Evolutionary conservation across 2,113 vertebrate genomes (phyloP).

Genomic region (Pteronura brasiliensis): DNA sequence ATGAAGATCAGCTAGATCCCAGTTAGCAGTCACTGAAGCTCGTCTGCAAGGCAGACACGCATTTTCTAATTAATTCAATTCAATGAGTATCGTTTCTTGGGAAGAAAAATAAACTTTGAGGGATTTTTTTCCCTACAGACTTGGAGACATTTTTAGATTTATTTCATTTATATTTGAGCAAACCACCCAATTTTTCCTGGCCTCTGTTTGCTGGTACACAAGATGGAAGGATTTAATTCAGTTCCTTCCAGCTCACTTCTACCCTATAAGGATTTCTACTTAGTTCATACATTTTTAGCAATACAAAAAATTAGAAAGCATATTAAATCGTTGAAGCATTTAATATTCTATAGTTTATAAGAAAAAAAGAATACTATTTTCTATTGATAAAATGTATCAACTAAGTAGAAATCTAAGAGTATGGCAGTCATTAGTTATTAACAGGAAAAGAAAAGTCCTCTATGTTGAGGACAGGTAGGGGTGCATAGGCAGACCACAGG

Average conservation of each 20-base stretch:
- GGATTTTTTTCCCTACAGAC: not conserved
- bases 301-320: not conserved
- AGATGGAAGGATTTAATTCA: not conserved
- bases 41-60: not conserved
- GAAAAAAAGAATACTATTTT: not conserved
- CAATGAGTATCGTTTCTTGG: not conserved
- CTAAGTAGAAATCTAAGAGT: not conserved
- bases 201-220: not conserved
- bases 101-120: not conserved
- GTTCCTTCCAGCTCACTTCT: not conserved
- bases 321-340: not conserved
- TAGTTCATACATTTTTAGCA: not conserved
- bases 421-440: not conserved
- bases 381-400: not conserved
- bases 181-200: slow-evolving; percentile 38
- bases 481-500: not conserved
- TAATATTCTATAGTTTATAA: not conserved
- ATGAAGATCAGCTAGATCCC: not conserved
- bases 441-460: not conserved
- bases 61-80: not conserved
- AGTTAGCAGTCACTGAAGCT: not conserved
- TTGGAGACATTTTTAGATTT: not conserved
- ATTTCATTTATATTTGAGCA: slow-evolving; percentile 37
- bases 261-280: not conserved
- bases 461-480: not conserved